Percentiles rank a stretch among this genome's conserved stretches.
These are phyloP conservation scores for Crocodylus rhombifer DNA, from an alignment of 2,797 vertebrate genomes.

Conservation along the genomic window DNA sequence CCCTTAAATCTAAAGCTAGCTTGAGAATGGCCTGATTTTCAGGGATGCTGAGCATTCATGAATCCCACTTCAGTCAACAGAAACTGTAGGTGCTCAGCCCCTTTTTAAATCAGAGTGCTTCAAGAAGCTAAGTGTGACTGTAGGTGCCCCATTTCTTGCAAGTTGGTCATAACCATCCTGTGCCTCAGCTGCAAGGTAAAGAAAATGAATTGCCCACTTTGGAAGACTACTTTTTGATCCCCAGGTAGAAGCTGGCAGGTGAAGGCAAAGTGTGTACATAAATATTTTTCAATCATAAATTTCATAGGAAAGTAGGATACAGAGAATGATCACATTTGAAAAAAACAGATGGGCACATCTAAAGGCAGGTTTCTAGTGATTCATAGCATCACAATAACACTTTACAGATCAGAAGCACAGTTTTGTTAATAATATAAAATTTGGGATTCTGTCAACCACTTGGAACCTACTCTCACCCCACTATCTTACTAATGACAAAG, in stretches of 20 bases:
- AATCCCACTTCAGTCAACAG: neutral
- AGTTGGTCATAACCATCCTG: neutral
- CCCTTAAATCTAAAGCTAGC: neutral
- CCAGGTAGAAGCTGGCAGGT: slow-evolving; percentile 32
- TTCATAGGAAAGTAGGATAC: neutral
- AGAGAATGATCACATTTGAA: neutral
- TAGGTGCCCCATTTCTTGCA: neutral
- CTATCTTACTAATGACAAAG: neutral
- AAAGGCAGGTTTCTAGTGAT: neutral
- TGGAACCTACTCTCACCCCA: neutral
- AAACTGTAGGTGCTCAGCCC: neutral
- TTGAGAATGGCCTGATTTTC: neutral
- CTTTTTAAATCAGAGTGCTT: neutral
- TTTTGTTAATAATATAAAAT: neutral
- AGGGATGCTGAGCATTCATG: neutral
- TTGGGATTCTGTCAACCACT: neutral
- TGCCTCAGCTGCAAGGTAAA: neutral
- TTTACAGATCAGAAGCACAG: neutral
- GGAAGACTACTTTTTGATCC: neutral
- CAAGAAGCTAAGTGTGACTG: neutral
- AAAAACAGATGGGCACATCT: neutral
- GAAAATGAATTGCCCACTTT: neutral
- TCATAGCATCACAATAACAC: neutral
- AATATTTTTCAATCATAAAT: neutral
- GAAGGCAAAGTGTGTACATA: slow-evolving; percentile 26